Evolutionary conservation across 1,140 invertebrate species (phyloP), one percentile per base, ranked within the genome.

Genomic region (Ectropis grisescens): DNA sequence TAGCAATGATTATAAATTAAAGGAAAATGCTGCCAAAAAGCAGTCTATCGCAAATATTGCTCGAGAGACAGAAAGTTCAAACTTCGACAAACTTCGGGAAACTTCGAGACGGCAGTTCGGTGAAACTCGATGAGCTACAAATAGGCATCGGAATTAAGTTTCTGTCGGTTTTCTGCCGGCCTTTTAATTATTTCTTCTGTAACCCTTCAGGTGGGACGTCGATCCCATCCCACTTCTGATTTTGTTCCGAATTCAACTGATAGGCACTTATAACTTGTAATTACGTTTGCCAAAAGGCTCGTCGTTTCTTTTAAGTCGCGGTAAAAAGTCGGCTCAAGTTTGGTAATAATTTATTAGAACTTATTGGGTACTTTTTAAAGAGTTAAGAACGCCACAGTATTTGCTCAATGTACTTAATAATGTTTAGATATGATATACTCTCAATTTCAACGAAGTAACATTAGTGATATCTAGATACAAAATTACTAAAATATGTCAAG

Each of bases 81-180:
- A 60, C 46, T 60, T 56, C 36, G 39, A 13, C 16, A 26, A 56
- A 60, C 46, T 60, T 56, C 36, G 39, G 16, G 8, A 15, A 58
- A 54, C 41, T 54, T 56, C 33, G 38, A 19, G 33, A 33, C 40
- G n/a, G n/a, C n/a, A 61, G 54, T 56, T 58, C 47, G 53, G 12
- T 19, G 27, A 56, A 50, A 50, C 36, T 43, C 41, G 46, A 66
- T 74, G 58, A 62, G 61, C 56, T 58, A 56, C 67, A 62, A 70
- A 71, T 65, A 65, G 55, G 62, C 65, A 71, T 68, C 55, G 58
- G 58, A 62, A 67, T 65, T 59, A 60, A 69, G 62, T 71, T 66
- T 50, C 55, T 45, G 47, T 40, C 50, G 50, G 59, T 60, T 61
- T 64, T 57, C 58, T 43, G 62, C 61, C 33, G 44, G 59, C 62